Evolutionary conservation across 1,140 invertebrate genomes (phyloP).

Genomic region (Lordiphosa clarofinis): DNA sequence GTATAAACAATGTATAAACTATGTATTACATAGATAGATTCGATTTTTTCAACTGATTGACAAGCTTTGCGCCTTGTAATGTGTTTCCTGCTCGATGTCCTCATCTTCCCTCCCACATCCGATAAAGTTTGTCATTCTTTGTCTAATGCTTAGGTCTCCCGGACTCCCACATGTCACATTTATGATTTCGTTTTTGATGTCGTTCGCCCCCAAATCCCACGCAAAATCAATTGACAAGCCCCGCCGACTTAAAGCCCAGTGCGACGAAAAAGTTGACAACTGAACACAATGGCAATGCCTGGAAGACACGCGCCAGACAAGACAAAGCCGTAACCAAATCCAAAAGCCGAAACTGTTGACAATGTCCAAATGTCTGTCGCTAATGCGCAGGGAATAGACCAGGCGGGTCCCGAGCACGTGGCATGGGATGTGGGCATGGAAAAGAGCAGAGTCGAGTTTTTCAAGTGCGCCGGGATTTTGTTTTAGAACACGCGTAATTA

Average conservation of each 20-base stretch:
- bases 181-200: slow-evolving; percentile 72
- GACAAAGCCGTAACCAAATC: slow-evolving; percentile 54
- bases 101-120: too few species aligned
- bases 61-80: too few species aligned
- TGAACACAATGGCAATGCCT: slow-evolving; percentile 25
- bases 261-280: slow-evolving; percentile 60
- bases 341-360: slow-evolving; percentile 63
- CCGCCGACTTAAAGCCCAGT: slow-evolving; percentile 44
- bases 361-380: slow-evolving; percentile 70
- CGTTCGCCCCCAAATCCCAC: slow-evolving; percentile 37
- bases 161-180: slow-evolving; percentile 43
- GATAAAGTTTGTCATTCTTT: too few species aligned
- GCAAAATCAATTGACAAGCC: slow-evolving; percentile 63
- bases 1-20: too few species aligned
- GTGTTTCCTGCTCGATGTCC: too few species aligned
- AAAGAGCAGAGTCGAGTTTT: slow-evolving; percentile 38
- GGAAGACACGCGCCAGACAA: slow-evolving; percentile 52
- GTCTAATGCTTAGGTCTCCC: neutral
- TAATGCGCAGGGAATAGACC: slow-evolving; percentile 57
- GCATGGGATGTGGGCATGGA: slow-evolving; percentile 21
- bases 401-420: slow-evolving; percentile 32
- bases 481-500: slow-evolving; percentile 72
- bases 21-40: too few species aligned
- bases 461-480: slow-evolving; percentile 70
- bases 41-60: too few species aligned